phyloP scores from a whole-genome alignment of 2,888 invertebrate genomes.

The Tryphoninae sp. region DNA sequence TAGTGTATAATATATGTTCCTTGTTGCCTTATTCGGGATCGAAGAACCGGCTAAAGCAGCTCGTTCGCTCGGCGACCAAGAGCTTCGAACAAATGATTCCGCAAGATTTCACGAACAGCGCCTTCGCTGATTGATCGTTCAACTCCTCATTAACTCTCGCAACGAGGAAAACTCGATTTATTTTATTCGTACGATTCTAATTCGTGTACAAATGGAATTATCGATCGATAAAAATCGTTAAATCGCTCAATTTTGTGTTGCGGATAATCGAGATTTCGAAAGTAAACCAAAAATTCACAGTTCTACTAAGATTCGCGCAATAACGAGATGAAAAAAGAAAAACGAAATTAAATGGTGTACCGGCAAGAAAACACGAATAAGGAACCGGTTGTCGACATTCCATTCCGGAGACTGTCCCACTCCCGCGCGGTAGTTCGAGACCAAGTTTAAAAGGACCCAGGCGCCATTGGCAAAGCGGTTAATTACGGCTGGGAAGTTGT shows the following conservation, averaged over 20 bases:
- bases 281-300: conserved; percentile 20
- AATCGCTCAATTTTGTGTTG: neutral
- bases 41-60: neutral
- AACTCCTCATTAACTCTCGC: conserved; percentile 44
- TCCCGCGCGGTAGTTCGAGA: conserved; percentile 63
- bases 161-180: conserved; percentile 2
- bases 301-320: conserved; percentile 14
- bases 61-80: conserved; percentile 63
- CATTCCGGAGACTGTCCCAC: conserved; percentile 68
- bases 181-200: neutral
- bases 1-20: conserved; percentile 38
- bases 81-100: conserved; percentile 73
- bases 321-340: conserved; percentile 63
- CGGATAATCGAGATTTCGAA: neutral
- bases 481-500: conserved; percentile 67
- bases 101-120: conserved; percentile 31
- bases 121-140: conserved; percentile 61
- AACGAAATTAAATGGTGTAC: conserved; percentile 34
- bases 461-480: conserved; percentile 70
- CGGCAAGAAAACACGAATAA: conserved; percentile 63
- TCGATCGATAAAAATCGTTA: neutral
- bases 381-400: conserved; percentile 73
- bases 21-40: conserved; percentile 73
- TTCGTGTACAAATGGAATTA: neutral
- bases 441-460: conserved; percentile 65